Evolutionary conservation across 2,797 vertebrate genomes (phyloP).

Genomic region (Oreortyx pictus): DNA sequence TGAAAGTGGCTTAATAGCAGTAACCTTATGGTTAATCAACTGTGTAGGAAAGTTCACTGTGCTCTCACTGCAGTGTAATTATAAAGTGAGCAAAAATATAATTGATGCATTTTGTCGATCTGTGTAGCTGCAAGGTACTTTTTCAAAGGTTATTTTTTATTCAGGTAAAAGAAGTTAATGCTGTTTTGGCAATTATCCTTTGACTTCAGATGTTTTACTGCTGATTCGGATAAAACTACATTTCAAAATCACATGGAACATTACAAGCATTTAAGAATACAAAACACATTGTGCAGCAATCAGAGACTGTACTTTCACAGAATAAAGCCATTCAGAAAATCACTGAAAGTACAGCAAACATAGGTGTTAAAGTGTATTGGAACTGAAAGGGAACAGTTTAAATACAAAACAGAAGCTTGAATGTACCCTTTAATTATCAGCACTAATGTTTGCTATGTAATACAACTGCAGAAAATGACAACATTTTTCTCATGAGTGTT

Average conservation of each 20-base stretch:
- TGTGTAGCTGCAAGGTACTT: constrained; percentile 86
- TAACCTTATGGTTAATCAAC: constrained; percentile 87
- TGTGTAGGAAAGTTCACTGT: constrained; percentile 80
- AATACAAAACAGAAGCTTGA: not conserved
- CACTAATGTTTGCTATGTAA: not conserved
- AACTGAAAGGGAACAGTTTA: not conserved
- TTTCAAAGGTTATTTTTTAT: constrained; percentile 88
- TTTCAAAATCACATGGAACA: constrained; percentile 21
- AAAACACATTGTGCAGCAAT: constrained; percentile 11
- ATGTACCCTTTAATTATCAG: not conserved
- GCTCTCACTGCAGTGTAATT: constrained; percentile 82
- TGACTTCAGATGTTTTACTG: constrained; percentile 68
- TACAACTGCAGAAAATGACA: not conserved
- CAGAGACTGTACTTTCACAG: not conserved
- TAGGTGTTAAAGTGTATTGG: not conserved
- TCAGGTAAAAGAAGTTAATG: constrained; percentile 84
- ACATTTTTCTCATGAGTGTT: not conserved
- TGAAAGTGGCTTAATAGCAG: constrained; percentile 68
- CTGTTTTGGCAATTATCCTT: constrained; percentile 71
- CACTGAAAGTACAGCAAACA: not conserved
- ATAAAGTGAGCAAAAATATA: constrained; percentile 82
- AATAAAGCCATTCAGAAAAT: not conserved
- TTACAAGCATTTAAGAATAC: not conserved
- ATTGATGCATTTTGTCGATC: constrained; percentile 88
- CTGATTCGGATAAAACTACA: constrained; percentile 76